These are phyloP conservation scores for Microcebus ravelobensis DNA, from an alignment of 2,113 vertebrate genomes.

Conservation along the genomic window DNA sequence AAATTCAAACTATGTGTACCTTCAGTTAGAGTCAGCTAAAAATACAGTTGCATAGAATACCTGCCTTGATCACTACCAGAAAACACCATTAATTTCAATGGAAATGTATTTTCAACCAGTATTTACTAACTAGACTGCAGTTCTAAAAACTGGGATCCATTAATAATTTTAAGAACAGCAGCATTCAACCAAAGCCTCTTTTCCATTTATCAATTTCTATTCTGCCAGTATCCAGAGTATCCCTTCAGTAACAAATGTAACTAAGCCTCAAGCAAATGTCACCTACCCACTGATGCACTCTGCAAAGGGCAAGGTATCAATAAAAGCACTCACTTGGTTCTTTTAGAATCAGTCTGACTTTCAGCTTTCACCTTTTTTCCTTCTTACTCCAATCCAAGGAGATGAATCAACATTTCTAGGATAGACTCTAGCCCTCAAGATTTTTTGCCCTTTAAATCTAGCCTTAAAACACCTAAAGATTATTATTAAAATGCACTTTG, in stretches of 20 bases:
- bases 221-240: conserved; percentile 21
- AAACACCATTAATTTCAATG: neutral
- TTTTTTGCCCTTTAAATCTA: conserved; percentile 68
- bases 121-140: conserved; percentile 19
- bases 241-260: conserved; percentile 62
- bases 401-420: conserved; percentile 64
- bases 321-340: conserved; percentile 18
- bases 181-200: conserved; percentile 39
- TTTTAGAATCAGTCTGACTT: conserved; percentile 51
- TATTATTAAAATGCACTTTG: conserved; percentile 59
- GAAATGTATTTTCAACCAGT: neutral
- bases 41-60: neutral
- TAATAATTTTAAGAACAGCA: conserved; percentile 2
- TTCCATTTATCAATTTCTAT: conserved; percentile 56
- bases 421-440: conserved; percentile 37
- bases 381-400: conserved; percentile 42
- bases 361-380: conserved; percentile 57
- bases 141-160: neutral
- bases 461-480: conserved; percentile 47
- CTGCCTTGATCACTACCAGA: neutral
- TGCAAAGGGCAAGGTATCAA: conserved; percentile 69
- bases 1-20: neutral
- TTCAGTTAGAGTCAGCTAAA: neutral
- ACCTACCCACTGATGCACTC: neutral
- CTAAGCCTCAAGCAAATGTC: conserved; percentile 77